Evolutionary conservation across 2,888 invertebrate genomes (phyloP).

Genomic region (Petrolisthes cinctipes): DNA sequence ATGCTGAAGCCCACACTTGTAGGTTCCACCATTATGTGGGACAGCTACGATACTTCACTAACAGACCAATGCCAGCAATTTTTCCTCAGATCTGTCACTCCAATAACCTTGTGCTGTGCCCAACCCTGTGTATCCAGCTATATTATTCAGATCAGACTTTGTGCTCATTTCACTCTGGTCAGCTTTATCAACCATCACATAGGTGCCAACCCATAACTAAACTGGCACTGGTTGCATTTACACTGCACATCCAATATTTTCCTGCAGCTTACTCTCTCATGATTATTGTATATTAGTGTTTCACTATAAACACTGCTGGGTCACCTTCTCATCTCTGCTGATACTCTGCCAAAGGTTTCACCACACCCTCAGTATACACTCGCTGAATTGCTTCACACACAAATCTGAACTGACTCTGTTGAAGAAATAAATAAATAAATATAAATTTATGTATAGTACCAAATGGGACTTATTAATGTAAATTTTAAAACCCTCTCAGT

Average conservation of each 20-base stretch:
- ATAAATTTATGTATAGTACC: too few relatives aligned
- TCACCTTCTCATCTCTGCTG: conserved; percentile 61
- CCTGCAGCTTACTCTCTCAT: too few relatives aligned
- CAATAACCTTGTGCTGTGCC: too few relatives aligned
- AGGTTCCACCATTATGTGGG: neutral
- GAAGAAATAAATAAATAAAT: conserved; percentile 67
- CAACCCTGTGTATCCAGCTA: too few relatives aligned
- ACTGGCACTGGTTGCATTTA: neutral
- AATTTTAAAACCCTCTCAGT: neutral
- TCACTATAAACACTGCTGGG: too few relatives aligned
- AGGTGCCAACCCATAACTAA: neutral
- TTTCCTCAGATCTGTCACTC: too few relatives aligned
- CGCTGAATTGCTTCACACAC: conserved; percentile 97
- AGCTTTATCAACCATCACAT: neutral
- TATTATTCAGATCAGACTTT: too few relatives aligned
- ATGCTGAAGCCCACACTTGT: neutral
- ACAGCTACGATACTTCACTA: neutral
- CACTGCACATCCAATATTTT: neutral
- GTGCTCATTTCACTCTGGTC: neutral
- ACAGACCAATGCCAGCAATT: too few relatives aligned
- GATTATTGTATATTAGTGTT: too few relatives aligned
- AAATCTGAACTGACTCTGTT: conserved; percentile 98
- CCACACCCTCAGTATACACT: conserved; percentile 81
- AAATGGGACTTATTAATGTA: neutral
- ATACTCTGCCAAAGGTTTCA: conserved; percentile 74